phyloP scores from a whole-genome alignment of 1,140 invertebrate species.

The Lamellibrachia luymesi region DNA sequence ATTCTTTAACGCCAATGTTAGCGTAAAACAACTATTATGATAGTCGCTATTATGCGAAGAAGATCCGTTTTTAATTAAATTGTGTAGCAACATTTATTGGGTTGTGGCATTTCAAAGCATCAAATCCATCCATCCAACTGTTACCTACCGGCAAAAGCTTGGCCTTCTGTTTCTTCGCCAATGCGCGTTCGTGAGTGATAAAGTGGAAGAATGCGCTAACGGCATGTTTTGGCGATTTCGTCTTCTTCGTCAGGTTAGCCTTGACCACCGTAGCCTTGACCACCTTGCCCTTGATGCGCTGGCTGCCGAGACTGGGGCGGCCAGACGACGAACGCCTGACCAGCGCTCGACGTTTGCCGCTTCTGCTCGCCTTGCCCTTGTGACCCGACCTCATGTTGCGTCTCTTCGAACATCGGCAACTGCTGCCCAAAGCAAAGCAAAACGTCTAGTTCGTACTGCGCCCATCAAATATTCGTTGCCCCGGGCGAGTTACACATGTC shows the following conservation, averaged over 20 bases:
- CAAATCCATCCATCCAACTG: not conserved
- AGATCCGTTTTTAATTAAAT: not conserved
- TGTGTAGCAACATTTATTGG: not conserved
- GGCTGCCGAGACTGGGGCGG: not conserved
- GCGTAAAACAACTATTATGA: not conserved
- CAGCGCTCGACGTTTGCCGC: not conserved
- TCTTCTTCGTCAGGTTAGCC: not conserved
- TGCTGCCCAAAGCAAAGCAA: not conserved
- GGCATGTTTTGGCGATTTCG: not conserved
- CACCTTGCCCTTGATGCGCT: not conserved
- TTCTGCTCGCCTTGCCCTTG: not conserved
- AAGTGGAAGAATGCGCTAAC: not conserved
- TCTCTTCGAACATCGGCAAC: not conserved
- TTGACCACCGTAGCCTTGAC: not conserved
- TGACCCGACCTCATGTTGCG: not conserved
- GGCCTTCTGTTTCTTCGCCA: not conserved
- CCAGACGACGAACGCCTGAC: not conserved
- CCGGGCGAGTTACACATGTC: no score
- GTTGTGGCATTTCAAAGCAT: not conserved
- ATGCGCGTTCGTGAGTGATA: not conserved
- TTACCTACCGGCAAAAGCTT: not conserved
- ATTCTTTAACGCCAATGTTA: not conserved
- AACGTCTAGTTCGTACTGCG: no score
- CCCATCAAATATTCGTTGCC: no score
- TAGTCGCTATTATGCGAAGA: not conserved